Evolutionary conservation across 2,797 vertebrate species (phyloP), one percentile per base, ranked within the genome.

Genomic region (Microtus obscurus): DNA sequence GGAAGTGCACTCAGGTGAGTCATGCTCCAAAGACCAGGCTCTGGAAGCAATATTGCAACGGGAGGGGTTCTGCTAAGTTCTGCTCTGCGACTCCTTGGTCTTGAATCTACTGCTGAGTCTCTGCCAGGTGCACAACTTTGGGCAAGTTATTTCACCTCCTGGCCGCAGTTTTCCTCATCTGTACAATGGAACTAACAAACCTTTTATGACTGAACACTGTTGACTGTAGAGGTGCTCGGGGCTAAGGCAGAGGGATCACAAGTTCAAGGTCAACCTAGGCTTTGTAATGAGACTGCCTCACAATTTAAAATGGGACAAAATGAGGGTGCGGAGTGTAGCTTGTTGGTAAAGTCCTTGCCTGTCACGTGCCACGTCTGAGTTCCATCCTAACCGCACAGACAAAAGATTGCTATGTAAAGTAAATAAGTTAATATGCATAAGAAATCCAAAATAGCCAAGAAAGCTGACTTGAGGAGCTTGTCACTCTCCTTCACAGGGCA

Each of bases 131-230:
- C 0, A 1, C 90, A 65, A 80, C 45, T 45, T 73, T 80, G 31
- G 9, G 12, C 63, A 91, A 87, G 31, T 80, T 63, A 77, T 63
- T 93, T 95, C 37, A 90, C 13, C 23, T 48, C 34, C 65, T 59
- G 87, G n/a, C 61, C 56, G 78, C 76, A 29, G 65, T 76, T 96
- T 93, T 97, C 25, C 34, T 96, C 73, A 59, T 85, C 87, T 79
- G 29, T 82, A 91, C 90, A 95, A 79, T 83, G 16, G 34, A 91
- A 21, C 23, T 85, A 77, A 63, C 17, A 23, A 80, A 43, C 19
- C 34, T 88, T 43, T 45, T 81, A 87, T 63, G 79, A 81, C 6
- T 56, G n/a, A 65, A 16, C 40, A 77, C 40, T 3, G 13, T 21
- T 78, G 59, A 45, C 16, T 27, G 31, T n/a, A 43, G 31, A 27